Evolutionary conservation across 2,113 vertebrate genomes (phyloP), one percentile per base, ranked within the genome.

Genomic region (Cebidichthys violaceus): DNA sequence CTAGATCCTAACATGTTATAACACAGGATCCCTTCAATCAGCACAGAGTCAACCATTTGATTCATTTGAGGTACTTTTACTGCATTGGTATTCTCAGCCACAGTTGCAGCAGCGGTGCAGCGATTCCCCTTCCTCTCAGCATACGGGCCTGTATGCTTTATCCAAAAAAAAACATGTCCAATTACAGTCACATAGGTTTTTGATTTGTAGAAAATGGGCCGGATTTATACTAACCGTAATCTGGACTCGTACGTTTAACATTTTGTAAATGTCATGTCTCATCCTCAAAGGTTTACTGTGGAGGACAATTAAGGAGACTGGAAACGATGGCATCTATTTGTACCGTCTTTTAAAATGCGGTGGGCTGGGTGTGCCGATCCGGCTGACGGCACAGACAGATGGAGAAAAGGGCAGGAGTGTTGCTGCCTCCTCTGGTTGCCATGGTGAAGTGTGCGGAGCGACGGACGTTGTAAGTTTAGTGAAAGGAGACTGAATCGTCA

Each of bases 401-500:
- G 66, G 75, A 79, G 45, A 80, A 72, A 27, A 81, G 79, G 75
- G 62, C 81, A 76, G 61, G 33, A 73, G 79, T 41, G 78, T 57
- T 0, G 11, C 17, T 29, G 39, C 65, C 77, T 87, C 81, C 69
- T 88, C 67, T 62, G 82, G 93, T 93, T 92, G 90, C 87, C 70
- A 92, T 89, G 90, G 92, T 74, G 90, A 92, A 84, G 68, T 33
- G 83, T 22, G 57, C 29, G 55, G 41, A 73, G 41, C 81, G 74
- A 66, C 68, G 55, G 83, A 47, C 47, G 69, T 74, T 84, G 75
- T 86, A 72, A 59, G 84, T 62, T 24, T 71, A 82, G 74, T 18
- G 54, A 83, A 83, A 83, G 69, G 52, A 70, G 67, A 77, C 20
- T 20, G 82, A 88, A 88, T 93, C 88, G 79, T 86, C 61, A 93